Conservation (phyloP, 2,797 vertebrate species). For the Acanthurus tractus region DNA sequence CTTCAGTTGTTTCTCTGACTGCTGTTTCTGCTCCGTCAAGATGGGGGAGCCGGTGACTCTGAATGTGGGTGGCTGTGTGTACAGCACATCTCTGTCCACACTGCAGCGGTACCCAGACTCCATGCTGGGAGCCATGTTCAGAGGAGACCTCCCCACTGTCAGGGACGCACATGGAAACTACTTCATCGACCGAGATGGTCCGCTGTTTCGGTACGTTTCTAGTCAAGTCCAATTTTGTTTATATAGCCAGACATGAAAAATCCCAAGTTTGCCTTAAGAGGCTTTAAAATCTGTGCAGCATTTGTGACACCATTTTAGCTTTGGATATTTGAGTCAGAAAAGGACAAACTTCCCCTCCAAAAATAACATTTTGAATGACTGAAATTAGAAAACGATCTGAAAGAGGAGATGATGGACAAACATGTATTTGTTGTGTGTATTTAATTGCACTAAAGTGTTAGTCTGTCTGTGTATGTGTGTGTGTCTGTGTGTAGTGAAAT, state of each 20-base stretch:
- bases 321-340: not conserved
- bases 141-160: constrained; percentile 93
- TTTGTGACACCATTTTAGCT: too few species aligned
- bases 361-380: not conserved
- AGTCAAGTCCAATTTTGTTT: not conserved
- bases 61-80: constrained; percentile 94
- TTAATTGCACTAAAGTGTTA: too few species aligned
- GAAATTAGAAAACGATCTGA: not conserved
- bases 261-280: not conserved
- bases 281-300: not conserved
- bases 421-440: not conserved
- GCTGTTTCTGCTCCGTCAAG: constrained; percentile 74
- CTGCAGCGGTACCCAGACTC: constrained; percentile 94
- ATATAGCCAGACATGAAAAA: not conserved
- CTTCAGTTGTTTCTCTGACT: not conserved
- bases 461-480: too few species aligned
- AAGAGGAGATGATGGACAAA: not conserved
- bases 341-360: not conserved
- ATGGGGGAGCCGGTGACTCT: constrained; percentile 94
- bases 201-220: constrained; percentile 87
- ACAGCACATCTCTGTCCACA: constrained; percentile 92
- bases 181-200: constrained; percentile 95
- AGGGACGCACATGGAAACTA: constrained; percentile 93
- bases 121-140: constrained; percentile 96
- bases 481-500: too few species aligned